Conservation (phyloP, 2,113 vertebrate species). For the Pantherophis guttatus region DNA sequence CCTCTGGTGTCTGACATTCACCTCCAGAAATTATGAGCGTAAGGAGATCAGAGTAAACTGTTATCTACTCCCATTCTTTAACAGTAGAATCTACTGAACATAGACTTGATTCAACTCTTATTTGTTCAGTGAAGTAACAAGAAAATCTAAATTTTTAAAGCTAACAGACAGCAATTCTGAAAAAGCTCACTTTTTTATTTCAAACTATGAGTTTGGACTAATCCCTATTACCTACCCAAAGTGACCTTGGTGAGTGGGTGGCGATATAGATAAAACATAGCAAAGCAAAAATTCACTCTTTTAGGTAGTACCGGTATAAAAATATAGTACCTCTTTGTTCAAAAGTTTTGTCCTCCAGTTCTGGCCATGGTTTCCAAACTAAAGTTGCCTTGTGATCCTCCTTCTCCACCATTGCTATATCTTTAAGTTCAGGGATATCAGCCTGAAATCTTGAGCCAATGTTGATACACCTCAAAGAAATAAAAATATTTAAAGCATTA, state of each 20-base stretch:
- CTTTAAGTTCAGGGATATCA: constrained; percentile 79
- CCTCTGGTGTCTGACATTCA: too few relatives aligned
- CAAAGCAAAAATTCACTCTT: neutral
- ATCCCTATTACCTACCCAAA: neutral
- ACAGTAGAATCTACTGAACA: neutral
- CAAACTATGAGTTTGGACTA: neutral
- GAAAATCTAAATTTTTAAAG: neutral
- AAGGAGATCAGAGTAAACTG: neutral
- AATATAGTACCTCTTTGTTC: constrained; percentile 78
- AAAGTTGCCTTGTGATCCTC: constrained; percentile 79
- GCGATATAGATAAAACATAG: neutral
- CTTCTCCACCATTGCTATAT: constrained; percentile 61
- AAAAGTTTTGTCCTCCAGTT: constrained; percentile 75
- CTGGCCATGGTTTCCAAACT: constrained; percentile 82
- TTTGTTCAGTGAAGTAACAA: neutral
- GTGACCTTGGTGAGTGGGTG: neutral
- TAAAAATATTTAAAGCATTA: constrained; percentile 30
- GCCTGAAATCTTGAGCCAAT: constrained; percentile 85
- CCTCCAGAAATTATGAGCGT: neutral
- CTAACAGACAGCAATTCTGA: neutral
- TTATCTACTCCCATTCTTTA: neutral
- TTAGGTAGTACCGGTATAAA: neutral
- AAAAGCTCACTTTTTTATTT: neutral
- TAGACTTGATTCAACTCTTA: neutral
- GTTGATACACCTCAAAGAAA: constrained; percentile 78